Evolutionary conservation across 1,140 invertebrate species (phyloP).

Genomic region (Panulirus ornatus): DNA sequence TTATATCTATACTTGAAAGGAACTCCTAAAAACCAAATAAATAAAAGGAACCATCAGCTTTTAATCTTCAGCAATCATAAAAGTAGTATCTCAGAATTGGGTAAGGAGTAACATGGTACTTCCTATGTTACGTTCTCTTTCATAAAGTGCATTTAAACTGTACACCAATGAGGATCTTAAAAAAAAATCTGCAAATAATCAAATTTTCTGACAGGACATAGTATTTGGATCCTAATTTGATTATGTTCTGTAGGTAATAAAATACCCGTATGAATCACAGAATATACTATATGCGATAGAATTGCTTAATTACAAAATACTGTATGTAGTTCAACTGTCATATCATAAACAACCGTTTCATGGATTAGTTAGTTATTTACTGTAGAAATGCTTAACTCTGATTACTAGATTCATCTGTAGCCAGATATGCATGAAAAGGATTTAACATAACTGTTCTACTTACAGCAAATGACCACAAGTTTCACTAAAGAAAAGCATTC

Average conservation of each 20-base stretch:
- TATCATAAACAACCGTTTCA: too few species aligned
- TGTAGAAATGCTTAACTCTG: too few species aligned
- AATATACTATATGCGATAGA: background rate
- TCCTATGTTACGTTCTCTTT: background rate
- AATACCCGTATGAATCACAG: background rate
- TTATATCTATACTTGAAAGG: background rate
- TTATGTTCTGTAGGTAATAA: background rate
- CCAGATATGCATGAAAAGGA: too few species aligned
- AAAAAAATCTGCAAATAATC: background rate
- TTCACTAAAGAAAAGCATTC: too few species aligned
- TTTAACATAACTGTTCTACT: too few species aligned
- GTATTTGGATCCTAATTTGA: slow-evolving; percentile 3
- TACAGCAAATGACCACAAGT: too few species aligned
- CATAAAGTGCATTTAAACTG: too few species aligned
- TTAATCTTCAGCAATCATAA: background rate
- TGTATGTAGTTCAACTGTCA: too few species aligned
- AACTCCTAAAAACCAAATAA: background rate
- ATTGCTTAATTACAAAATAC: too few species aligned
- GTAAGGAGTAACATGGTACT: background rate
- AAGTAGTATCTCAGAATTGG: background rate
- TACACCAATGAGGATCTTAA: background rate
- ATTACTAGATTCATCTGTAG: too few species aligned
- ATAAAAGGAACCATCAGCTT: too few species aligned
- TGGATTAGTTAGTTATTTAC: too few species aligned
- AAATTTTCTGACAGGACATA: background rate